Evolutionary conservation across 2,888 invertebrate species (phyloP).

Genomic region (Liodrosophila aerea): DNA sequence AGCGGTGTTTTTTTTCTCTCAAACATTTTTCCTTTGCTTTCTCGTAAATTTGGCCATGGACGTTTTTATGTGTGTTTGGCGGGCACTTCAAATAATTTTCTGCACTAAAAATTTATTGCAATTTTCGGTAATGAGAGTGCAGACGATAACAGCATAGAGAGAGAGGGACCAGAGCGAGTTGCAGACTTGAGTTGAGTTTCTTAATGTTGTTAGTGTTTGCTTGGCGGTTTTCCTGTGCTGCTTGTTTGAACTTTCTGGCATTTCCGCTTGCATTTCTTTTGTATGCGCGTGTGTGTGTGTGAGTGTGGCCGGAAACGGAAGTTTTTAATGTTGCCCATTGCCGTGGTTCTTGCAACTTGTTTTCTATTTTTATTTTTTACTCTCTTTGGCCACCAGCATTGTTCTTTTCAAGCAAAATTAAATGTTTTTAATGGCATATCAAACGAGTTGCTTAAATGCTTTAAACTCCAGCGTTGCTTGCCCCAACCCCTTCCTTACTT

Average conservation of each 20-base stretch:
- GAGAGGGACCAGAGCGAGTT: neutral
- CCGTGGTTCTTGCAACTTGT: constrained; percentile 33
- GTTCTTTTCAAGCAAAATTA: constrained; percentile 59
- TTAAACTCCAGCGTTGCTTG: constrained; percentile 28
- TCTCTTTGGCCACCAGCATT: constrained; percentile 36
- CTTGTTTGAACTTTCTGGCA: constrained; percentile 74
- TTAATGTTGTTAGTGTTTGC: constrained; percentile 74
- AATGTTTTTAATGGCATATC: constrained; percentile 50
- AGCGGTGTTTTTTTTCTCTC: constrained; percentile 43
- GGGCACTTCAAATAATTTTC: constrained; percentile 76
- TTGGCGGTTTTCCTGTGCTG: constrained; percentile 56
- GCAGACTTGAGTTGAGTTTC: constrained; percentile 24
- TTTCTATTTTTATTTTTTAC: constrained; percentile 1
- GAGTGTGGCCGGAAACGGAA: constrained; percentile 66
- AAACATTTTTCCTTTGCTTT: constrained; percentile 32
- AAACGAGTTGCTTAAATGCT: constrained; percentile 40
- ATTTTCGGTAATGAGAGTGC: constrained; percentile 74
- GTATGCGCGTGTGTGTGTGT: constrained; percentile 20
- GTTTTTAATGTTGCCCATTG: constrained; percentile 74
- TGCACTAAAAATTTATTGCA: constrained; percentile 73
- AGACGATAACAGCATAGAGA: constrained; percentile 26
- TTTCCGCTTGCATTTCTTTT: constrained; percentile 74
- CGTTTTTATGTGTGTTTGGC: constrained; percentile 75
- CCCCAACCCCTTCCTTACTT: neutral
- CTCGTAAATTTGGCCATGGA: constrained; percentile 72